Evolutionary conservation across 2,888 invertebrate species (phyloP), one percentile per base, ranked within the genome.

Genomic region (Chelonus formosanus): DNA sequence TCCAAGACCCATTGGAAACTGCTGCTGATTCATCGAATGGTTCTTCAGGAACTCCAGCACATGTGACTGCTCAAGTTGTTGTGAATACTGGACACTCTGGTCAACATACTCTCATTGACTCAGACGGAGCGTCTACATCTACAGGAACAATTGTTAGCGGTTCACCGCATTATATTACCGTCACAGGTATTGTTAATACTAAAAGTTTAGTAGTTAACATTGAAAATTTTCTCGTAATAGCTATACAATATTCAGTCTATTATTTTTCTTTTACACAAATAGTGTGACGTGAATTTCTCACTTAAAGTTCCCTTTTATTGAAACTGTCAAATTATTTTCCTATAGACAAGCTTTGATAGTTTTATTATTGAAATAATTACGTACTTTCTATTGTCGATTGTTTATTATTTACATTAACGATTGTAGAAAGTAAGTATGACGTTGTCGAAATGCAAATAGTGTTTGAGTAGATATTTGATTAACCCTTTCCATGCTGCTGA

Each of bases 101-200:
- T 66, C 86, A 86, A 69, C 86, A 86, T 70, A 78, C 84, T 45
- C 86, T 87, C 50, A 82, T 83, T 36, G 82, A 84, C 66, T 85
- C 87, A 73, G 87, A 87, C 76, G 81, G 85, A 63, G 87, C 86
- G 69, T 85, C 86, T n/a, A 84, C 86, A 47, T 84, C 86, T 34
- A 72, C 84, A 43, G 83, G 84, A n/a, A 80, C 84, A n/a, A 84
- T 84, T 53, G 84, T 84, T 65, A 80, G 79, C 67, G 83, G 81
- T 45, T 83, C 88, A 8, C 88, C 88, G 44, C 89, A 89, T 69
- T 92, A 90, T 83, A 92, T 92, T 74, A 90, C 91, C 45, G 92
- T 92, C 40, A 89, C 91, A 77, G 91, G 91, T 90, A 83, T n/a
- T 47, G 36, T 62, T 31, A 56, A 44, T 31, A 43, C 10, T 7